Evolutionary conservation across 1,140 invertebrate species (phyloP).

Genomic region (Metaphire vulgaris): DNA sequence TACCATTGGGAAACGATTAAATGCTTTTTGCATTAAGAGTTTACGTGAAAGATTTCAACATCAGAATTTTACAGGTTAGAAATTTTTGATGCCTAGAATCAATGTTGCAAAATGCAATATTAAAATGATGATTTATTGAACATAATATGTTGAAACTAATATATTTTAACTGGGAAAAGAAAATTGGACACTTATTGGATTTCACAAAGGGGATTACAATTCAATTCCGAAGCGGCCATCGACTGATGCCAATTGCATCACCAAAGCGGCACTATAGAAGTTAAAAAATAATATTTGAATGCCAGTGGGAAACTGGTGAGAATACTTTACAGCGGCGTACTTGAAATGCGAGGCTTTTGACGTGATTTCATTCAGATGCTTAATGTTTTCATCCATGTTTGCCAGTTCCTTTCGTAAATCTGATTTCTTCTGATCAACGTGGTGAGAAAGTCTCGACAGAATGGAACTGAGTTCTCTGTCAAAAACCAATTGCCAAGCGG

Average conservation of each 20-base stretch:
- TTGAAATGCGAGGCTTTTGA: neutral
- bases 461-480: neutral
- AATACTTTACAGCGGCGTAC: too few species aligned
- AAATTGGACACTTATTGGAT: neutral
- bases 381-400: neutral
- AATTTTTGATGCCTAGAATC: too few species aligned
- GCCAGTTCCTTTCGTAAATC: neutral
- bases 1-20: neutral
- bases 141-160: neutral
- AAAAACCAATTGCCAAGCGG: neutral
- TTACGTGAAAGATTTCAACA: too few species aligned
- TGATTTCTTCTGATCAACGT: neutral
- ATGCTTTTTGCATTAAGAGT: neutral
- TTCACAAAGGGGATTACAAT: too few species aligned
- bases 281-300: neutral
- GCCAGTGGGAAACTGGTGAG: neutral
- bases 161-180: neutral
- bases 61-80: too few species aligned
- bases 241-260: neutral
- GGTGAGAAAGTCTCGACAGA: neutral
- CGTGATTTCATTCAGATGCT: neutral
- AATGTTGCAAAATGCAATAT: neutral
- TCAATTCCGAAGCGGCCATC: too few species aligned
- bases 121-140: neutral
- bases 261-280: neutral